Percentiles rank a stretch among this genome's conserved stretches.
Evolutionary conservation across 2,888 invertebrate species (phyloP).

Genomic region (Rhagonycha fulva): DNA sequence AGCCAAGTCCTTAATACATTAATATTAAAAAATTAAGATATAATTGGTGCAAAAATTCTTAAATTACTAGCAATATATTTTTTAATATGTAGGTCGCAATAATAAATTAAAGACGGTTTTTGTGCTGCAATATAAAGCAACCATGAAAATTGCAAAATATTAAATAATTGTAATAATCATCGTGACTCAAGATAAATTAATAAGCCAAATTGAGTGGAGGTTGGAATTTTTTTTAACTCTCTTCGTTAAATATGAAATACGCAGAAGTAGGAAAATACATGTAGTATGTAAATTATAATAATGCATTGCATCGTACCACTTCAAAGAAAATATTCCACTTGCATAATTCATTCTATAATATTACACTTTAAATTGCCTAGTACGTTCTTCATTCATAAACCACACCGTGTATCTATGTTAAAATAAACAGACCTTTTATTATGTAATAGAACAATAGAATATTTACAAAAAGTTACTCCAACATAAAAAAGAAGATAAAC

Average conservation of each 20-base stretch:
- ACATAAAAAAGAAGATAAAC: slow-evolving; percentile 34
- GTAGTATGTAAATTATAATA: slow-evolving; percentile 27
- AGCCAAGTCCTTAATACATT: neutral
- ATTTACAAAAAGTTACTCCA: neutral
- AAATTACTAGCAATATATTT: neutral
- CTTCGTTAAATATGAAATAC: slow-evolving; percentile 19
- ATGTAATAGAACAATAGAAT: neutral
- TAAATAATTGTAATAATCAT: slow-evolving; percentile 29
- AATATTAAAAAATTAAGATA: neutral
- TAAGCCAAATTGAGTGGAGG: slow-evolving; percentile 33
- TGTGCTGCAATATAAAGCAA: slow-evolving; percentile 24
- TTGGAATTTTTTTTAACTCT: slow-evolving; percentile 26
- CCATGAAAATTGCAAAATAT: slow-evolving; percentile 35
- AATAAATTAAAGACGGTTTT: slow-evolving; percentile 15
- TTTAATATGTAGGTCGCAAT: slow-evolving; percentile 17
- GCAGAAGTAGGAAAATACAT: neutral
- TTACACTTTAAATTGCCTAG: neutral
- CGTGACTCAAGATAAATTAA: slow-evolving; percentile 32
- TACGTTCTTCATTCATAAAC: neutral
- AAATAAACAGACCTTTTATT: neutral
- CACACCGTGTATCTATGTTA: neutral
- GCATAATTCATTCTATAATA: slow-evolving; percentile 22
- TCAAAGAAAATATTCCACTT: slow-evolving; percentile 17
- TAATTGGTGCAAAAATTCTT: slow-evolving; percentile 2
- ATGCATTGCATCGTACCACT: slow-evolving; percentile 20